Conservation (phyloP, 2,113 vertebrate genomes). For the Rhipidura dahli region DNA sequence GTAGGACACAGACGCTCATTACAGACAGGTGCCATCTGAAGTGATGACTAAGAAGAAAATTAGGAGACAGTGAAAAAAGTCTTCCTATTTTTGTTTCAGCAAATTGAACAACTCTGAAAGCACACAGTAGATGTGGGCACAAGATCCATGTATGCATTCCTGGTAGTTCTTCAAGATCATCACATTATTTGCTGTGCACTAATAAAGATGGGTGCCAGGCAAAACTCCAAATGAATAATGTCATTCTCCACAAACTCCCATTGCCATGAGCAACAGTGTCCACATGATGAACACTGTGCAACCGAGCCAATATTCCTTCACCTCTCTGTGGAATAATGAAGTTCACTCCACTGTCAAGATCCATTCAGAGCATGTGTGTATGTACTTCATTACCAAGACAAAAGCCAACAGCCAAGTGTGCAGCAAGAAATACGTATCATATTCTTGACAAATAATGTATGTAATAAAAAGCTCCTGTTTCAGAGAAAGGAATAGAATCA, state of each 20-base stretch:
- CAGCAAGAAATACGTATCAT: background rate
- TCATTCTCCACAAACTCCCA: background rate
- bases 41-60: background rate
- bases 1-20: background rate
- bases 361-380: background rate
- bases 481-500: background rate
- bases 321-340: background rate
- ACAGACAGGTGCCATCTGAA: background rate
- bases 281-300: background rate
- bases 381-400: background rate
- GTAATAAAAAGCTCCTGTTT: background rate
- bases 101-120: background rate
- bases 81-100: background rate
- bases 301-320: background rate
- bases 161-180: background rate
- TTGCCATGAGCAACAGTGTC: background rate
- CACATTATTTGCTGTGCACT: background rate
- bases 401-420: conserved; percentile 14
- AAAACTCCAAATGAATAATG: background rate
- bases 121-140: background rate
- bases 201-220: background rate
- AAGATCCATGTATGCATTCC: background rate
- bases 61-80: background rate
- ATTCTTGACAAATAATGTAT: background rate
- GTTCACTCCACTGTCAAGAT: background rate